A percentile compares a stretch with the other conserved stretches of the same genome.
Conservation (phyloP, 2,113 vertebrate species). For the Excalfactoria chinensis region DNA sequence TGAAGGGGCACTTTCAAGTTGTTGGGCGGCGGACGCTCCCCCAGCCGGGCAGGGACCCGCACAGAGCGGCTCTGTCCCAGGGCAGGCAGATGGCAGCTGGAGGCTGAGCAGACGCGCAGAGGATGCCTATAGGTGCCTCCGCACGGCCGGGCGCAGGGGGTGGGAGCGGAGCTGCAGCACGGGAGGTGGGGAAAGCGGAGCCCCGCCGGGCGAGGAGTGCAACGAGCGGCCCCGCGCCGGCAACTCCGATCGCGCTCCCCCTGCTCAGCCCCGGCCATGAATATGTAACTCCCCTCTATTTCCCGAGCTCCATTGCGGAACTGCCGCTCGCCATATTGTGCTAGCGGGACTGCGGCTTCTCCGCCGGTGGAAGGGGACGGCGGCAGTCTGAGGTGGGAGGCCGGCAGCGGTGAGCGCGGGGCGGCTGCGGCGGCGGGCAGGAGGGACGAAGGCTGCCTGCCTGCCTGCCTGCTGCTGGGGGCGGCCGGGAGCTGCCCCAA, state of each 20-base stretch:
- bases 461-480: neutral
- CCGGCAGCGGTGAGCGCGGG: neutral
- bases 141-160: too few species aligned
- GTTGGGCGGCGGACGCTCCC: fast-evolving
- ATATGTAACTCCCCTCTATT: conserved; percentile 64
- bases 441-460: neutral
- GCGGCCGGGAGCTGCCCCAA: neutral
- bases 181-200: too few species aligned
- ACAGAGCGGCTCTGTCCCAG: too few species aligned
- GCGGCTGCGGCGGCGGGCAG: neutral
- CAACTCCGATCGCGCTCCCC: neutral
- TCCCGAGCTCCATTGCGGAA: conserved; percentile 84
- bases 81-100: too few species aligned
- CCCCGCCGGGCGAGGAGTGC: too few species aligned
- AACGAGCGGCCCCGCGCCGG: too few species aligned
- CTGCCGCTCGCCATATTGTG: conserved; percentile 86
- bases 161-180: too few species aligned
- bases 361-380: neutral
- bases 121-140: too few species aligned
- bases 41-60: neutral
- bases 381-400: neutral
- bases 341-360: conserved; percentile 41
- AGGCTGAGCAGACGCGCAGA: too few species aligned
- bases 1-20: fast-evolving
- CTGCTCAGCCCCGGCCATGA: conserved; percentile 33